These are phyloP conservation scores for Phengaris arion DNA, from an alignment of 2,888 invertebrate species.

Conservation along the genomic window DNA sequence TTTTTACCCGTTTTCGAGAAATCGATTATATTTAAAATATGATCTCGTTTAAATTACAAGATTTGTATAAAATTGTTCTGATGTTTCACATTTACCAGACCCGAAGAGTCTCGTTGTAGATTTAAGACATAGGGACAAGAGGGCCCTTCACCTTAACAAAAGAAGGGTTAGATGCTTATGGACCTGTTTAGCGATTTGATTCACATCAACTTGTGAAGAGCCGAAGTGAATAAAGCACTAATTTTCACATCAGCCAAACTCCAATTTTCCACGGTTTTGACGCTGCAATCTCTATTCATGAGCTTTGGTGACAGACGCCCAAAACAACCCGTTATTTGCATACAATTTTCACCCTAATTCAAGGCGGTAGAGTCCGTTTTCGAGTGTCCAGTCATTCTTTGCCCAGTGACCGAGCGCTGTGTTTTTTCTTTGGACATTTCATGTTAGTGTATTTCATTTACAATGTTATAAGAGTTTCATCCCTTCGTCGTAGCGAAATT, in stretches of 20 bases:
- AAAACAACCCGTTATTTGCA: conserved; percentile 28
- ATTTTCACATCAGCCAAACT: conserved; percentile 45
- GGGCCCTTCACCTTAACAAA: background rate
- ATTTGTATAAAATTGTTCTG: too few relatives aligned
- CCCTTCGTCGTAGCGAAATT: conserved; percentile 31
- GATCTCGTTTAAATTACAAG: too few relatives aligned
- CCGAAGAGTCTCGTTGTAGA: too few relatives aligned
- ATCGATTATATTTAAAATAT: too few relatives aligned
- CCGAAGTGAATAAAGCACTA: conserved; percentile 39
- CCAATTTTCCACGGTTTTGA: conserved; percentile 69
- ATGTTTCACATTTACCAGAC: too few relatives aligned
- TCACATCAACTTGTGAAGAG: conserved; percentile 27
- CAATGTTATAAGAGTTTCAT: conserved; percentile 36
- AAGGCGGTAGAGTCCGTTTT: conserved; percentile 30
- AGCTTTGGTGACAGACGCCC: conserved; percentile 51
- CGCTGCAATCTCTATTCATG: conserved; percentile 73
- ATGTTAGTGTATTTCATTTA: conserved; percentile 37
- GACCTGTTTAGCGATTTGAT: background rate
- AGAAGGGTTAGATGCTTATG: background rate
- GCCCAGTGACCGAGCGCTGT: conserved; percentile 25
- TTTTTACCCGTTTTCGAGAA: too few relatives aligned
- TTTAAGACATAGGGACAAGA: too few relatives aligned
- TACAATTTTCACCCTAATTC: conserved; percentile 19
- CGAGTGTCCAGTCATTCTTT: background rate
- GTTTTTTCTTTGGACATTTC: conserved; percentile 34